Percentiles rank a stretch among this genome's conserved stretches.
Conservation (phyloP, 2,888 invertebrate genomes). For the Drosophila heteroneura region DNA sequence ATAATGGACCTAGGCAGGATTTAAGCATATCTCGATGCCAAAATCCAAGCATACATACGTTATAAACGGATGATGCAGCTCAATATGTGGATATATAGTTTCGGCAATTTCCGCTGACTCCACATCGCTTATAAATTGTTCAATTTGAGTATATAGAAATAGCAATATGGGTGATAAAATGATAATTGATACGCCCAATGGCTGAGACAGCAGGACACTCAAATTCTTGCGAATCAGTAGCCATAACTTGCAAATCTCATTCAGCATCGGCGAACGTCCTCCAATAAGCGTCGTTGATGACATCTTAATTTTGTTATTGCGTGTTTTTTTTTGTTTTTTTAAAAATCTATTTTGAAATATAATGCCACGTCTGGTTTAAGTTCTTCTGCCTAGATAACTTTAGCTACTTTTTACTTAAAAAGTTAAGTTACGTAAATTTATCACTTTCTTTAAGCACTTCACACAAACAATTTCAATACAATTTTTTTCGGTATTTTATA, state of each 20-base stretch:
- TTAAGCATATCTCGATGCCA: neutral
- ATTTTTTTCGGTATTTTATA: constrained; percentile 49
- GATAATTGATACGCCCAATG: constrained; percentile 12
- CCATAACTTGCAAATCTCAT: constrained; percentile 14
- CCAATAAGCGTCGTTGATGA: constrained; percentile 1
- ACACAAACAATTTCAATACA: constrained; percentile 40
- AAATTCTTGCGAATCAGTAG: constrained; percentile 40
- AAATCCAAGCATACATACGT: constrained; percentile 32
- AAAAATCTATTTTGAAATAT: constrained; percentile 14
- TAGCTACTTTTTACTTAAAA: neutral
- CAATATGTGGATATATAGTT: neutral
- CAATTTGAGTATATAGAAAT: constrained; percentile 24
- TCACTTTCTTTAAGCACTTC: constrained; percentile 38
- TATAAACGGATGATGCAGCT: neutral
- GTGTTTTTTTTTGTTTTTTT: neutral
- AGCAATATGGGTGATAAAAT: constrained; percentile 26
- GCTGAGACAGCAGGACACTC: constrained; percentile 32
- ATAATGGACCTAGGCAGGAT: constrained; percentile 28
- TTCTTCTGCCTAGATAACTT: neutral
- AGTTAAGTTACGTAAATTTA: neutral
- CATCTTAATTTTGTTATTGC: constrained; percentile 34
- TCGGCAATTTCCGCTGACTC: neutral
- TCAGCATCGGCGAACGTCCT: neutral
- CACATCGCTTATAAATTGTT: neutral
- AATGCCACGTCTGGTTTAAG: constrained; percentile 15